A percentile compares a stretch with the other conserved stretches of the same genome.
Evolutionary conservation across 2,113 vertebrate genomes (phyloP).

Genomic region (Blennius ocellaris): DNA sequence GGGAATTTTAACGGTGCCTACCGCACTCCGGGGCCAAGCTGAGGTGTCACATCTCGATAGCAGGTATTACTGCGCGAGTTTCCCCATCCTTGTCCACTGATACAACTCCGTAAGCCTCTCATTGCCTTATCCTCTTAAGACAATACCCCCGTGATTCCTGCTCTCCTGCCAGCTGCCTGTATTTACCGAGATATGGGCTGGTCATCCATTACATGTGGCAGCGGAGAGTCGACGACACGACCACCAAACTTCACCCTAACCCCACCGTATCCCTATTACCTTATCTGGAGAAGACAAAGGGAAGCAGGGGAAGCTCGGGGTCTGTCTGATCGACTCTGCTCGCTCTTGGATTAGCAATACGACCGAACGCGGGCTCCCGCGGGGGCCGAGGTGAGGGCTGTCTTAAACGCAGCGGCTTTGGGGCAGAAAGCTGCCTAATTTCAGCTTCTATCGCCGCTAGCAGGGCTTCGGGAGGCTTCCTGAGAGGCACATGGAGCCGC

Average conservation of each 20-base stretch:
- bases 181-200: slow-evolving; percentile 65
- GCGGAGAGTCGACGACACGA: slow-evolving; percentile 46
- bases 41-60: slow-evolving; percentile 75
- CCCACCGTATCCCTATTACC: slow-evolving; percentile 71
- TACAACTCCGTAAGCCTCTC: slow-evolving; percentile 74
- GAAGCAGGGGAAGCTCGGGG: slow-evolving; percentile 60
- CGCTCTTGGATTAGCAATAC: slow-evolving; percentile 72
- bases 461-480: slow-evolving; percentile 60
- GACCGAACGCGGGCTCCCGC: slow-evolving; percentile 53
- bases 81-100: slow-evolving; percentile 60
- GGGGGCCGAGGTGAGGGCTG: slow-evolving; percentile 74
- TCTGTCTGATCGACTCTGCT: slow-evolving; percentile 75
- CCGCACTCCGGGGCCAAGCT: slow-evolving; percentile 60
- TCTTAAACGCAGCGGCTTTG: slow-evolving; percentile 78
- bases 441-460: slow-evolving; percentile 73
- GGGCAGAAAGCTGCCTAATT: slow-evolving; percentile 80
- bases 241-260: slow-evolving; percentile 60
- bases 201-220: slow-evolving; percentile 66
- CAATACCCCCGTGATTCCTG: slow-evolving; percentile 65
- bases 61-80: slow-evolving; percentile 65
- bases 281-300: slow-evolving; percentile 73
- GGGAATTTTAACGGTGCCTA: slow-evolving; percentile 69
- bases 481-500: slow-evolving; percentile 33
- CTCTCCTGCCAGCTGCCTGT: slow-evolving; percentile 32
- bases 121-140: slow-evolving; percentile 77